Evolutionary conservation across 2,797 vertebrate species (phyloP), one percentile per base, ranked within the genome.

Genomic region (Xenops minutus): DNA sequence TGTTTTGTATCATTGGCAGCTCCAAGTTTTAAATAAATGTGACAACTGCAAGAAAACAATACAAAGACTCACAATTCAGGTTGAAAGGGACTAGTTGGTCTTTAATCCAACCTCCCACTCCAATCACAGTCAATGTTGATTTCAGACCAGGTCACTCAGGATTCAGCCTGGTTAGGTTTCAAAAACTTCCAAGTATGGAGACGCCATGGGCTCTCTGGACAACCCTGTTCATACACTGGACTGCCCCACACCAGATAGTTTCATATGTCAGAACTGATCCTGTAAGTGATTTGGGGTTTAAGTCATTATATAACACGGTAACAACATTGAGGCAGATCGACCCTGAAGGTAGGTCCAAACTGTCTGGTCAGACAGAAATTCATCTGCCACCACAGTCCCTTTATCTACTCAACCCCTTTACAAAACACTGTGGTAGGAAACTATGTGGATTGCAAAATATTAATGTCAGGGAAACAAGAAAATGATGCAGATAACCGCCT

Each of bases 361-460:
- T 36, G 17, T 17, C 58, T 78, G 64, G 72, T 72, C 59, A 68
- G 6, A 75, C 22, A 93, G 39, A 85, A 93, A 55, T 72, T 41
- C 32, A 87, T 91, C 73, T 81, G 69, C 66, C n/a, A 69, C 44
- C 68, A 92, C 1, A 0, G 46, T 92, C 30, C 52, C 41, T 88
- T 95, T 81, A 95, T 81, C 95, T 80, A 43, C 34, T 88, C 48
- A 49, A 26, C 29, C 83, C 44, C 59, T 79, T 82, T 22, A 64
- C 51, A 88, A 95, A 91, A 95, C 18, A 3, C 0, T 82, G 93
- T 58, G 91, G 94, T 79, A 89, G 85, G 88, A 92, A 95, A 97
- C 67, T 77, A 91, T 86, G 87, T 1, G 52, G 96, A 90, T 79
- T 94, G 85, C 95, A 95, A 95, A 96, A 93, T 82, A 85, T 32